Evolutionary conservation across 2,113 vertebrate genomes (phyloP).

Genomic region (Panurus biarmicus): DNA sequence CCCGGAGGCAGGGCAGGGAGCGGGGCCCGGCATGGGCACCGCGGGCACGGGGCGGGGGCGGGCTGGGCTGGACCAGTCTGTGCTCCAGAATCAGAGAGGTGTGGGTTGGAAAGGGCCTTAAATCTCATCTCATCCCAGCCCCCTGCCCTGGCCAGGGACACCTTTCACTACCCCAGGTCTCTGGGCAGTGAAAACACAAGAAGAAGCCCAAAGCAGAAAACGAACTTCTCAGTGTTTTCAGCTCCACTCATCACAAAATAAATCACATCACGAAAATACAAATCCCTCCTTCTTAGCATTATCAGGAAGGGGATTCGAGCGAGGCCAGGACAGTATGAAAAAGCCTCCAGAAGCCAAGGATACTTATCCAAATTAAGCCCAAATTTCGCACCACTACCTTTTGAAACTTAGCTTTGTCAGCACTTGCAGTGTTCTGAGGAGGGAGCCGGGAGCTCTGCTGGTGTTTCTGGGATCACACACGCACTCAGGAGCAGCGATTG

Average conservation of each 20-base stretch:
- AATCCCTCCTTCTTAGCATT: neutral
- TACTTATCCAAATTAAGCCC: neutral
- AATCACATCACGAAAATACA: rapidly evolving
- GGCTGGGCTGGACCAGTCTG: neutral
- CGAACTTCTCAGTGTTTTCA: neutral
- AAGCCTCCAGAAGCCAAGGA: neutral
- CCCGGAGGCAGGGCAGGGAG: neutral
- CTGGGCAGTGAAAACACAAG: neutral
- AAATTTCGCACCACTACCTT: neutral
- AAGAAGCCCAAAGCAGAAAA: neutral
- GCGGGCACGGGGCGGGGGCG: rapidly evolving
- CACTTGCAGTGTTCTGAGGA: neutral
- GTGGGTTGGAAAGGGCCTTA: neutral
- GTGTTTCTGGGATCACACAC: neutral
- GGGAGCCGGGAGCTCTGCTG: neutral
- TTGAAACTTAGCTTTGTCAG: neutral
- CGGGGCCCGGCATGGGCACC: neutral
- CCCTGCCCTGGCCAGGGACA: neutral
- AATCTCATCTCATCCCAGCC: neutral
- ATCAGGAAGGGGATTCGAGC: neutral
- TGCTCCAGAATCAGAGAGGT: rapidly evolving
- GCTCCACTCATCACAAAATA: neutral
- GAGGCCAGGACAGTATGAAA: rapidly evolving
- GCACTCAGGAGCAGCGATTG: neutral
- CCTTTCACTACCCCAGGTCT: rapidly evolving